Evolutionary conservation across 2,113 vertebrate species (phyloP).

Genomic region (Mastomys coucha): DNA sequence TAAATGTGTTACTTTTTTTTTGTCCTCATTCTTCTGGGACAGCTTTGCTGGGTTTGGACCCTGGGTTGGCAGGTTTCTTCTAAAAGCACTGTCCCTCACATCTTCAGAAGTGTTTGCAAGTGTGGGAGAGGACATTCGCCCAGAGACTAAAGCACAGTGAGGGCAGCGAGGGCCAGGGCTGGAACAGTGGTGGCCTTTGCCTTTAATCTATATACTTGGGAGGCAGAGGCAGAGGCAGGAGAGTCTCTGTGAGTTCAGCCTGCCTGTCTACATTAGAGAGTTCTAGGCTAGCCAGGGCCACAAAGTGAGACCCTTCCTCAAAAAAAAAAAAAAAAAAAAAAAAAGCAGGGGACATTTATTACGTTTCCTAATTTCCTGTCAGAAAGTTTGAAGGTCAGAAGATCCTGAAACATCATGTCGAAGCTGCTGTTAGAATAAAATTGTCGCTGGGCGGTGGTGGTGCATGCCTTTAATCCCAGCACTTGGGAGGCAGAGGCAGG

Average conservation of each 20-base stretch:
- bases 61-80: background rate
- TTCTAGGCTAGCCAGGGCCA: background rate
- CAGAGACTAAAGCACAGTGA: background rate
- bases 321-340: too few species aligned
- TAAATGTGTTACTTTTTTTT: background rate
- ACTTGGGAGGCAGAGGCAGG: too few species aligned
- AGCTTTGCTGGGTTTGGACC: background rate
- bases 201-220: background rate
- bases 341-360: too few species aligned
- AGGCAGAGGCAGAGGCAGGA: background rate
- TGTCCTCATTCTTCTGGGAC: background rate
- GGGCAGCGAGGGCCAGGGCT: background rate
- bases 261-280: background rate
- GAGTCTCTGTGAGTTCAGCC: background rate
- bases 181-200: too few species aligned
- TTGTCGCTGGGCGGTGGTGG: too few species aligned
- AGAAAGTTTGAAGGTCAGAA: background rate
- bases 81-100: background rate
- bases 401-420: slow-evolving; percentile 14
- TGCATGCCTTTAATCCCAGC: too few species aligned
- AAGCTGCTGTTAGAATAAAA: slow-evolving; percentile 25
- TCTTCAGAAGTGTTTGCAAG: background rate
- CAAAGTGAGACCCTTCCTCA: background rate
- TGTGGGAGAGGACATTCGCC: background rate
- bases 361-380: background rate